A percentile compares a stretch with the other conserved stretches of the same genome.
Evolutionary conservation across 35 echinoderm and acorn worm species (phyloP).

Genomic region (Diadema setosum): DNA sequence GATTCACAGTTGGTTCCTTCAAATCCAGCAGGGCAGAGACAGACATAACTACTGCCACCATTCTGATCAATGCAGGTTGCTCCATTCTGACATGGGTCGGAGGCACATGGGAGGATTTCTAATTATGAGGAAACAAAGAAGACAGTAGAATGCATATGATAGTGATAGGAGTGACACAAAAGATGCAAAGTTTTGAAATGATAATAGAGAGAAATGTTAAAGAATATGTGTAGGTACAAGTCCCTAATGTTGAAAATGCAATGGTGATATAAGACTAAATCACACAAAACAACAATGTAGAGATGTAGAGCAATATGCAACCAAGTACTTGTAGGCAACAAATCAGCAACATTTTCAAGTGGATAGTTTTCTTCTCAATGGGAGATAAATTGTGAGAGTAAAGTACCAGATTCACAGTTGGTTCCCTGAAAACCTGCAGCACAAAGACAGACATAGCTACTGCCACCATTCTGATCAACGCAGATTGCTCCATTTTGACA

Average conservation of each 20-base stretch:
- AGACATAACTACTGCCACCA: neutral
- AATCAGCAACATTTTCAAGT: neutral
- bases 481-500: neutral
- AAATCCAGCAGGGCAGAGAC: neutral
- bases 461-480: neutral
- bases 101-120: slow-evolving; percentile 10
- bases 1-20: neutral
- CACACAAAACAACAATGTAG: neutral
- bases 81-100: neutral
- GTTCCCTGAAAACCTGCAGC: neutral
- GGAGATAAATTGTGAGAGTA: neutral
- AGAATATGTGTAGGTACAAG: neutral
- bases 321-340: neutral
- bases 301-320: neutral
- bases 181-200: neutral
- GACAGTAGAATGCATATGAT: neutral
- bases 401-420: neutral
- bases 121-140: neutral
- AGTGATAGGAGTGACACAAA: too few species aligned
- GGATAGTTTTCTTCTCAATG: neutral
- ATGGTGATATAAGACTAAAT: neutral
- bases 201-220: neutral
- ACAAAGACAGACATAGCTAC: neutral
- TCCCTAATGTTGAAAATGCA: neutral
- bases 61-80: neutral